Conservation (phyloP, 2,888 invertebrate genomes). For the Raillietiella orientalis region DNA sequence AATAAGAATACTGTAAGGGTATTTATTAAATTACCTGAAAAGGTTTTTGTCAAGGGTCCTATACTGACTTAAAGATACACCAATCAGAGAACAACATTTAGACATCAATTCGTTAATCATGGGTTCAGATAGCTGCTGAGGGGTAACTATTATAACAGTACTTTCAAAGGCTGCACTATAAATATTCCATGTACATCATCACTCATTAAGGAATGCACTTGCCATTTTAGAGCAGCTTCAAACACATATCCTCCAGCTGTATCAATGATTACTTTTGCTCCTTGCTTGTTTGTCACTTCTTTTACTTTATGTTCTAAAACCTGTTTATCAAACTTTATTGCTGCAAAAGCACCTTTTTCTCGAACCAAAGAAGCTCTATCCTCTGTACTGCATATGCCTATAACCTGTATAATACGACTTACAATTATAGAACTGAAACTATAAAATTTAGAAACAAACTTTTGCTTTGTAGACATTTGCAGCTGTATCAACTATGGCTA, state of each 20-base stretch:
- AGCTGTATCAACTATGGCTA: slow-evolving; percentile 32
- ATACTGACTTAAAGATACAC: slow-evolving; percentile 18
- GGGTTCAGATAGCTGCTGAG: slow-evolving; percentile 17
- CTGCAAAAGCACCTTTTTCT: slow-evolving; percentile 26
- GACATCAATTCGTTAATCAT: slow-evolving; percentile 13
- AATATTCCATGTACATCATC: slow-evolving; percentile 8
- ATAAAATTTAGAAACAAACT: slow-evolving; percentile 14
- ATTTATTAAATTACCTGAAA: slow-evolving; percentile 17
- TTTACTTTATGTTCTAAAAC: slow-evolving; percentile 19
- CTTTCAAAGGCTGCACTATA: slow-evolving; percentile 21
- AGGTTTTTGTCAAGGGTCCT: slow-evolving; percentile 17
- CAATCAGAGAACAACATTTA: slow-evolving; percentile 17
- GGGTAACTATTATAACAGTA: slow-evolving; percentile 17
- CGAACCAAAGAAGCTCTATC: slow-evolving; percentile 22
- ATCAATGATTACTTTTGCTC: slow-evolving; percentile 28
- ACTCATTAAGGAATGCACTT: slow-evolving; percentile 9
- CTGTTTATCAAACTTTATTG: slow-evolving; percentile 21
- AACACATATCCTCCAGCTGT: slow-evolving; percentile 25
- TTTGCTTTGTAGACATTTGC: slow-evolving; percentile 28
- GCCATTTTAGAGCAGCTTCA: slow-evolving; percentile 23
- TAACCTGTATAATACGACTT: slow-evolving; percentile 18
- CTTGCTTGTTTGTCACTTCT: slow-evolving; percentile 21
- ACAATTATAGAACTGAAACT: no score
- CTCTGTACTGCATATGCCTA: slow-evolving; percentile 28
- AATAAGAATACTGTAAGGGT: background rate